phyloP scores from a whole-genome alignment of 1,140 invertebrate genomes.

The Pachyrhynchus sulphureomaculatus region DNA sequence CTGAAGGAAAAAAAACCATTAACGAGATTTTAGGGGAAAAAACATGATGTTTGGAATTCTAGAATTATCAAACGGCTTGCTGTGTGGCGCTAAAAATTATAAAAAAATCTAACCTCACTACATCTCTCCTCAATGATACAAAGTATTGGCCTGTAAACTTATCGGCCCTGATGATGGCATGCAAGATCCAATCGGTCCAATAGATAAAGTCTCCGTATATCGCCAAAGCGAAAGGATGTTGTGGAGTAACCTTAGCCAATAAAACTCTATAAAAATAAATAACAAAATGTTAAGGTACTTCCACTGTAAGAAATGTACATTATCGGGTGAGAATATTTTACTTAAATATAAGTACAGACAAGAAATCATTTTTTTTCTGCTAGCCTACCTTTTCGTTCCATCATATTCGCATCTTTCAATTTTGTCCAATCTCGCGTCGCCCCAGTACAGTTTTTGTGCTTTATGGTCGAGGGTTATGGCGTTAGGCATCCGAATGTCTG shows the following conservation, averaged over 20 bases:
- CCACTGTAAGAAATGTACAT: neutral
- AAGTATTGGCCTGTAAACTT: constrained; percentile 76
- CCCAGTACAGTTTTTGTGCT: constrained; percentile 78
- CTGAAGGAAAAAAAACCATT: too few species aligned
- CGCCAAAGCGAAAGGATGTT: constrained; percentile 80
- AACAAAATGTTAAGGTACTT: too few species aligned
- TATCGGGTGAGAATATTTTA: neutral
- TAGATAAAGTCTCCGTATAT: constrained; percentile 75
- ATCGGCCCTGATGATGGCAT: constrained; percentile 75
- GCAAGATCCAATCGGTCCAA: constrained; percentile 83
- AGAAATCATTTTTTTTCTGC: too few species aligned
- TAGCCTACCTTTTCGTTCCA: constrained; percentile 61
- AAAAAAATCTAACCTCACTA: constrained; percentile 55
- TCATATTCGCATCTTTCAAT: constrained; percentile 76
- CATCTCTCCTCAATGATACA: constrained; percentile 64
- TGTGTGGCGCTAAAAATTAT: too few species aligned
- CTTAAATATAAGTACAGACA: too few species aligned
- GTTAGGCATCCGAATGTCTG: constrained; percentile 82
- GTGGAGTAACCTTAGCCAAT: constrained; percentile 67
- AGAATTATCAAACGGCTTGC: too few species aligned
- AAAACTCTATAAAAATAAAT: constrained; percentile 51
- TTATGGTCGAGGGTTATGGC: constrained; percentile 73
- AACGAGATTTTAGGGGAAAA: too few species aligned
- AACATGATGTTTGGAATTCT: too few species aligned
- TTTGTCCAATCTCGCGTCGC: constrained; percentile 71